Base-by-base conservation (phyloP, 2,113 vertebrate genomes). In the Mus spicilegus region DNA sequence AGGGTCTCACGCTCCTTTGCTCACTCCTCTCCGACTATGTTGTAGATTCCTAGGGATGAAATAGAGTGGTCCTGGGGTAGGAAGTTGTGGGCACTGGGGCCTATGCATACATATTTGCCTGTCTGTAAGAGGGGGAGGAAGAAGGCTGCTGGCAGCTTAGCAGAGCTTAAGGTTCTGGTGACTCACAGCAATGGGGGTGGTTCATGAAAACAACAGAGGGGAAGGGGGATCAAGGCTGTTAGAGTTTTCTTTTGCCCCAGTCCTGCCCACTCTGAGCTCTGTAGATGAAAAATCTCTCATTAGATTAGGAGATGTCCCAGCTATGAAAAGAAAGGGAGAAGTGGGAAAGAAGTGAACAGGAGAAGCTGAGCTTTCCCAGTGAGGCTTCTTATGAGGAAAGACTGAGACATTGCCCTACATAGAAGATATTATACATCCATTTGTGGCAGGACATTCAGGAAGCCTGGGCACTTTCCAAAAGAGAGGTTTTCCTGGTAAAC, bases 101-200 rank as follows among this genome's bases (percentile, higher is more conserved):
- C 72, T 33, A n/a, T 73, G 30, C 69, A 63, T 84, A 0, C 78
- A 20, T 87, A 42, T 51, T 61, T 92, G 76, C 67, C 49, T 88
- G 14, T 7, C 80, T 96, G 81, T 63, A 58, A 56, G 14, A 84
- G 28, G 13, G 39, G n/a, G 51, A 70, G 19, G 56, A 14, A 92
- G 10, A 90, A 85, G 88, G 84, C 65, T 94, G 67, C 81, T 88
- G 77, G 85, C 65, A 95, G 49, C 86, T 95, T 77, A 88, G 63
- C n/a, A n/a, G 84, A 93, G 70, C 75, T 92, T 72, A 86, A 90
- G 58, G 93, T 96, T 97, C 75, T 91, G 75, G 69, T 97, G 96
- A 96, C 82, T 97, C 95, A 97, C 20, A 54, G 78, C 61, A 76
- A 0, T 92, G 82, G 88, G 70, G 84, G 78, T 4, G 85, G 75